Percentiles rank a stretch among this genome's conserved stretches.
Evolutionary conservation across 2,113 vertebrate genomes (phyloP).

Genomic region (Gavia stellata): DNA sequence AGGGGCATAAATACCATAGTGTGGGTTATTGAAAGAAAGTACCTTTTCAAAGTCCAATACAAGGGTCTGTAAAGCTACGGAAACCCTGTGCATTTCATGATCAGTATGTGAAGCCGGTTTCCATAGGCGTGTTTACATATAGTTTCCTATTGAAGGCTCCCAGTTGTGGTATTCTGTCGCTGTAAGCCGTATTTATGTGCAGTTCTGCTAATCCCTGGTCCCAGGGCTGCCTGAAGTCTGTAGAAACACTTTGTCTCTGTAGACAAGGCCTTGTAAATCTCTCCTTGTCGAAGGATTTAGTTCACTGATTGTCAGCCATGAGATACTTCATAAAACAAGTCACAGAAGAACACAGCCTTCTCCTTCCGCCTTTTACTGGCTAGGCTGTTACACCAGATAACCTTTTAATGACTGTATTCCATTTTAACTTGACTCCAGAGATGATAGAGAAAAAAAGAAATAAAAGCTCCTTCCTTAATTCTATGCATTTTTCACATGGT

Average conservation of each 20-base stretch:
- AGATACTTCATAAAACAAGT: conserved; percentile 71
- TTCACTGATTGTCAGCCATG: conserved; percentile 69
- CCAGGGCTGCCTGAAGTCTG: conserved; percentile 48
- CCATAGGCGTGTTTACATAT: conserved; percentile 45
- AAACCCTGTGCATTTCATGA: neutral
- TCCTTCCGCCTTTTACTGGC: conserved; percentile 51
- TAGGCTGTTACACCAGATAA: conserved; percentile 65
- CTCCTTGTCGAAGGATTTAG: conserved; percentile 73
- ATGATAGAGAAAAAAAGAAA: neutral
- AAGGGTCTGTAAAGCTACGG: neutral
- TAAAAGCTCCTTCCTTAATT: conserved; percentile 34
- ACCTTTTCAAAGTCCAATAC: neutral
- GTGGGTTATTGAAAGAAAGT: neutral
- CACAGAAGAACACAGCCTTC: conserved; percentile 59
- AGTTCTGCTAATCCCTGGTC: conserved; percentile 66
- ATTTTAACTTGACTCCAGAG: conserved; percentile 53
- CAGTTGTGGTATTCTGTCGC: conserved; percentile 39
- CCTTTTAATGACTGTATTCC: conserved; percentile 65
- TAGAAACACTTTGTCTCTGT: conserved; percentile 57
- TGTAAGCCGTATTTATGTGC: conserved; percentile 59
- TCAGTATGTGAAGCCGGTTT: conserved; percentile 21
- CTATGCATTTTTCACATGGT: conserved; percentile 33
- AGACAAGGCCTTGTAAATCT: conserved; percentile 74
- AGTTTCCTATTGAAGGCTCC: conserved; percentile 38
- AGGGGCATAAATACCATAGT: neutral